Evolutionary conservation across 92 coral and sea anemone genomes (phyloP).

Genomic region (Porites cylindrica): DNA sequence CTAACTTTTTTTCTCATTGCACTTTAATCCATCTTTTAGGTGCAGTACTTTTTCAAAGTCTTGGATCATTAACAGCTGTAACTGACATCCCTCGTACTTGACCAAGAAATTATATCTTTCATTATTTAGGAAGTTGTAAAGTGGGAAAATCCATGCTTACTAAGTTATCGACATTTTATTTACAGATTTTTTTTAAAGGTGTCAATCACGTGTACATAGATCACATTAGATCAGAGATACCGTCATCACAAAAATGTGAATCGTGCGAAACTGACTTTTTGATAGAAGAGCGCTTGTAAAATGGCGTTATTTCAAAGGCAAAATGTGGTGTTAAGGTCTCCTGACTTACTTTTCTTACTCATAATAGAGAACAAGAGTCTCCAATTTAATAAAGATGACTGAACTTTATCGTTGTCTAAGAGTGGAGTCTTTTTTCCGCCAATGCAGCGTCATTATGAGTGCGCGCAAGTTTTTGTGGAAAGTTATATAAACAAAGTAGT

Average conservation of each 20-base stretch:
- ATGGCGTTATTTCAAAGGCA: no score
- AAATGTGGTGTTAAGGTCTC: no score
- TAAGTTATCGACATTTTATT: conserved; percentile 17
- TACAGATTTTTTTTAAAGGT: not conserved
- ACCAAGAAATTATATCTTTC: not conserved
- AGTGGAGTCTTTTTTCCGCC: no score
- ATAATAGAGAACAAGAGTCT: no score
- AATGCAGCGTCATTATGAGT: no score
- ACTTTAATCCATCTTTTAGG: conserved; percentile 34
- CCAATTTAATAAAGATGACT: no score
- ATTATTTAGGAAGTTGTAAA: not conserved
- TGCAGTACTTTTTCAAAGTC: conserved; percentile 84
- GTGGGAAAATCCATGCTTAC: not conserved
- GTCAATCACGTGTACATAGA: conserved; percentile 27
- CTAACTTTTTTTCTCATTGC: not conserved
- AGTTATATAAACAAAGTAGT: no score
- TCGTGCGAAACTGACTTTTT: conserved; percentile 14
- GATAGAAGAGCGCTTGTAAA: not conserved
- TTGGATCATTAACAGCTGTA: conserved; percentile 56
- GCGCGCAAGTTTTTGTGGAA: no score
- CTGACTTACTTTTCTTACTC: no score
- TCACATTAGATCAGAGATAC: not conserved
- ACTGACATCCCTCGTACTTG: not conserved
- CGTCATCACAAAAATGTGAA: not conserved
- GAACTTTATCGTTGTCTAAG: no score